Conservation (phyloP, 2,113 vertebrate species). For the Prinia subflava region DNA sequence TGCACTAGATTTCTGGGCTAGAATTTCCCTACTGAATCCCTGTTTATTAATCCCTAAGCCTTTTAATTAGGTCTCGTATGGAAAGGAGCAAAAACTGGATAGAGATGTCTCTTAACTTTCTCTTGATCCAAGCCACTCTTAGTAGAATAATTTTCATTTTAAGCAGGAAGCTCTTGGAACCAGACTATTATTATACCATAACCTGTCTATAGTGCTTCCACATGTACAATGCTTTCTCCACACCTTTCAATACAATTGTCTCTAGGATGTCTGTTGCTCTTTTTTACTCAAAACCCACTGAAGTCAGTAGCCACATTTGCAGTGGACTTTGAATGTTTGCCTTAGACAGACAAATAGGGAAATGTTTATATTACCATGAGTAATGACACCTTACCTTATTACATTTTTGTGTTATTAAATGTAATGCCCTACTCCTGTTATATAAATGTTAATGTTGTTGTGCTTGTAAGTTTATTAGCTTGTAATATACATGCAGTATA, state of each 20-base stretch:
- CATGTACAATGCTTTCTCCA: not conserved
- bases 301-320: not conserved
- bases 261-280: not conserved
- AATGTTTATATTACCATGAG: not conserved
- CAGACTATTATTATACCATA: not conserved
- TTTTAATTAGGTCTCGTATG: not conserved
- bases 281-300: not conserved
- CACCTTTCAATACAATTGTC: not conserved
- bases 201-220: not conserved
- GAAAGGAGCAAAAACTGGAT: not conserved
- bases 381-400: not conserved
- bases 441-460: not conserved
- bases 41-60: not conserved
- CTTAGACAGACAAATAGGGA: not conserved
- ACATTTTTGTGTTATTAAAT: not conserved
- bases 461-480: not conserved
- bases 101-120: not conserved
- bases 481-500: not conserved
- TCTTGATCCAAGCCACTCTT: not conserved
- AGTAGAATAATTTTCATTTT: slow-evolving; percentile 7
- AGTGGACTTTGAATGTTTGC: not conserved
- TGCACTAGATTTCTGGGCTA: not conserved
- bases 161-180: slow-evolving; percentile 5
- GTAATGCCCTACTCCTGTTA: not conserved
- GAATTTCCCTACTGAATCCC: not conserved